Evolutionary conservation across 53 echinoderm and acorn worm species (phyloP).

Genomic region (Glandiceps talaboti): DNA sequence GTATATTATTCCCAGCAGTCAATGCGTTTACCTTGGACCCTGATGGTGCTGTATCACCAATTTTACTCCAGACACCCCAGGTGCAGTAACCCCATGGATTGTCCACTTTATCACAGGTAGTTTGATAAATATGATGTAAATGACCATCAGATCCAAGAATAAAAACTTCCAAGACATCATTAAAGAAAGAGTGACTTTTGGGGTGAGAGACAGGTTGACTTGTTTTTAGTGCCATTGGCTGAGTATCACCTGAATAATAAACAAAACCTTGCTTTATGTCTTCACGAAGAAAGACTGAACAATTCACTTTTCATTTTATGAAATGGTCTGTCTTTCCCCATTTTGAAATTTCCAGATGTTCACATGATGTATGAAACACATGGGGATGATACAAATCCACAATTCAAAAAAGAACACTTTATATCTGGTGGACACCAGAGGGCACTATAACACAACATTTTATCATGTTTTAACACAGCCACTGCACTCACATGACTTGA

Average conservation of each 20-base stretch:
- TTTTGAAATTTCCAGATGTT: no score
- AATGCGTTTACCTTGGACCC: constrained; percentile 24
- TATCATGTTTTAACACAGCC: no score
- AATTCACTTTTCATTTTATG: no score
- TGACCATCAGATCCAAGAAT: constrained; percentile 34
- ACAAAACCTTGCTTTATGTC: no score
- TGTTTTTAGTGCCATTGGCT: constrained; percentile 1
- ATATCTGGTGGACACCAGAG: no score
- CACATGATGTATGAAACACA: no score
- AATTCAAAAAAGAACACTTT: no score
- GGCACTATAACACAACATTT: no score
- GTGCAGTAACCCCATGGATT: constrained; percentile 78
- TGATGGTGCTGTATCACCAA: constrained; percentile 23
- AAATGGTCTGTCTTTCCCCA: no score
- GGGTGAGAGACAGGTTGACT: constrained; percentile 34
- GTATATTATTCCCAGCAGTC: constrained; percentile 37
- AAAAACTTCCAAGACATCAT: constrained; percentile 41
- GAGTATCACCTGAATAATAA: constrained; percentile 2
- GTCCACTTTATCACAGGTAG: constrained; percentile 57
- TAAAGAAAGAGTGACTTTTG: constrained; percentile 43
- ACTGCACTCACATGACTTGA: no score
- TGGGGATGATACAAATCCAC: no score
- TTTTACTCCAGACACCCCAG: constrained; percentile 47
- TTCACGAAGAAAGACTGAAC: no score
- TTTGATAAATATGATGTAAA: constrained; percentile 40